These are phyloP conservation scores for Calcarius lapponicus DNA, from an alignment of 2,797 vertebrate species.

Conservation along the genomic window DNA sequence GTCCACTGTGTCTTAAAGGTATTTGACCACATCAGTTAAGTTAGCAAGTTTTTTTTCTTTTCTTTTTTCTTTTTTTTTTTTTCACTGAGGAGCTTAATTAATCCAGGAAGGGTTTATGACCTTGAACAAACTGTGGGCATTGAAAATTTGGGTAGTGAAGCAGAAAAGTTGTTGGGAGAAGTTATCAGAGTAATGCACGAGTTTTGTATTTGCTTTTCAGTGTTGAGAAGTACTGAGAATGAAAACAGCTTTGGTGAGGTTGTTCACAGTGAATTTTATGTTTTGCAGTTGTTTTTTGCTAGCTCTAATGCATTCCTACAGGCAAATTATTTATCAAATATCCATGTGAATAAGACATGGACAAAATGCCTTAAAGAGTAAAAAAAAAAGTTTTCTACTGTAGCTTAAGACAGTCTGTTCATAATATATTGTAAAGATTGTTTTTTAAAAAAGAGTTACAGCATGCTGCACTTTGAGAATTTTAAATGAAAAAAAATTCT, in stretches of 20 bases:
- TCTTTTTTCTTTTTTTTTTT: not conserved
- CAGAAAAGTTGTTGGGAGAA: conserved; percentile 67
- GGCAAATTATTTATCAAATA: not conserved
- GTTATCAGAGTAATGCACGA: conserved; percentile 35
- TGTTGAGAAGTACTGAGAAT: not conserved
- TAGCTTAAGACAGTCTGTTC: not conserved
- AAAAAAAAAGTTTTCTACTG: not conserved
- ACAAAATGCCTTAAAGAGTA: not conserved
- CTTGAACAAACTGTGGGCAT: conserved; percentile 57
- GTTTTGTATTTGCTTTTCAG: conserved; percentile 28
- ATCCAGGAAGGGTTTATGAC: conserved; percentile 71
- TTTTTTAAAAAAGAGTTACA: not conserved
- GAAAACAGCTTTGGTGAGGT: not conserved
- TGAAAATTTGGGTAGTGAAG: conserved; percentile 64
- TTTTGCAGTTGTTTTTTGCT: conserved; percentile 18
- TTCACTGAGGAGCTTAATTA: conserved; percentile 57
- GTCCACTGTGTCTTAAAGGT: conserved; percentile 30
- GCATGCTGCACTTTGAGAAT: not conserved
- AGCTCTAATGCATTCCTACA: not conserved
- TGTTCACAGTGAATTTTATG: not conserved
- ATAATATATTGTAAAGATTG: not conserved
- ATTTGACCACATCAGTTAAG: conserved; percentile 48
- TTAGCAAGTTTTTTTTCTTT: not conserved
- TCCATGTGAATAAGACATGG: not conserved
- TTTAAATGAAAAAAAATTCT: not conserved